Conservation (phyloP, 1,140 invertebrate species). For the Drosophila pachea region DNA sequence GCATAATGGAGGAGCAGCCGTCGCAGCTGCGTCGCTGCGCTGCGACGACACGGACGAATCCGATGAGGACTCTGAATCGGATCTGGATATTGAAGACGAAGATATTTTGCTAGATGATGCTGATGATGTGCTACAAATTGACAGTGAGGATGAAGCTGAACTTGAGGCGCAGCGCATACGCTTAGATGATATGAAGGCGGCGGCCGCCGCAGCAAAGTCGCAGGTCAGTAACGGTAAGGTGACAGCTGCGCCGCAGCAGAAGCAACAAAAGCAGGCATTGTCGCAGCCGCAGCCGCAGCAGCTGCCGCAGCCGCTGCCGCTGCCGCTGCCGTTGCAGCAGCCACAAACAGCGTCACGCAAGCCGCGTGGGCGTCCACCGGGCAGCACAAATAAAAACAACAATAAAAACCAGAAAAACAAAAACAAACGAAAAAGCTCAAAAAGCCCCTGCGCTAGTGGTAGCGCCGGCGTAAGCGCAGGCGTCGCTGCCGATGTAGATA, state of each 20-base stretch:
- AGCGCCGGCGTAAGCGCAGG: conserved; percentile 8
- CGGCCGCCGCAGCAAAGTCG: conserved; percentile 51
- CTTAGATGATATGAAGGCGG: conserved; percentile 57
- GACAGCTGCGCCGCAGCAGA: conserved; percentile 18
- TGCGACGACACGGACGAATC: conserved; percentile 53
- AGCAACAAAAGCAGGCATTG: too few relatives aligned
- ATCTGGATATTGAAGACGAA: conserved; percentile 61
- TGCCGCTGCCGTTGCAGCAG: conserved; percentile 2
- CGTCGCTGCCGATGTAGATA: background rate
- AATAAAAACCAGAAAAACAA: conserved; percentile 44
- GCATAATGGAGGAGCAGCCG: conserved; percentile 44
- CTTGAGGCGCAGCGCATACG: conserved; percentile 73
- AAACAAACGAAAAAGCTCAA: conserved; percentile 49
- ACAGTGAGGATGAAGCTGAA: conserved; percentile 75
- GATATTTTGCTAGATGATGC: conserved; percentile 60
- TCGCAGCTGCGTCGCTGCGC: conserved; percentile 51
- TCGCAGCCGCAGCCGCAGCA: background rate
- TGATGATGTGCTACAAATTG: conserved; percentile 68
- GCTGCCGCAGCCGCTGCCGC: conserved; percentile 41
- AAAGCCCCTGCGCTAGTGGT: conserved; percentile 32
- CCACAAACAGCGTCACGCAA: conserved; percentile 29
- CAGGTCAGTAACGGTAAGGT: conserved; percentile 73
- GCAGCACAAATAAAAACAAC: conserved; percentile 42
- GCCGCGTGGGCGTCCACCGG: conserved; percentile 55
- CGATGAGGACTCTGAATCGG: conserved; percentile 67